These are phyloP conservation scores for Procavia capensis DNA, from an alignment of 2,113 vertebrate species.

Conservation along the genomic window DNA sequence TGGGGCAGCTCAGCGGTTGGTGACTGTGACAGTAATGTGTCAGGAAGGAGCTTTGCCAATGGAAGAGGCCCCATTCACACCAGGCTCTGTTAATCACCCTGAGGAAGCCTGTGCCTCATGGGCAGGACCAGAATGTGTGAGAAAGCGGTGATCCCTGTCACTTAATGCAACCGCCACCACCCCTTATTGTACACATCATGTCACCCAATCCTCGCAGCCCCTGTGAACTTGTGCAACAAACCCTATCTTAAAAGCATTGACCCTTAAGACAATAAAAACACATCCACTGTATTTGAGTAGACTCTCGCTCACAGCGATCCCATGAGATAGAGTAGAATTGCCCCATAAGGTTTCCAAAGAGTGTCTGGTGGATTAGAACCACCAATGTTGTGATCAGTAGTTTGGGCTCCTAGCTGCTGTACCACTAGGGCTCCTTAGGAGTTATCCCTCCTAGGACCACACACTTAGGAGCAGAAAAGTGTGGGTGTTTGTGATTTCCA, in stretches of 20 bases:
- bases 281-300: too few relatives aligned
- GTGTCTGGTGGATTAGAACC: too few relatives aligned
- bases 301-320: too few relatives aligned
- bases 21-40: fast-evolving
- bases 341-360: too few relatives aligned
- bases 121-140: fast-evolving
- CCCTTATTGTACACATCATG: fast-evolving
- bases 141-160: fast-evolving
- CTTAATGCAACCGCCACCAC: fast-evolving
- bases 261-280: neutral
- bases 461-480: fast-evolving
- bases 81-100: fast-evolving
- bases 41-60: fast-evolving
- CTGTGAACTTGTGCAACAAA: fast-evolving
- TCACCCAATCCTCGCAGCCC: fast-evolving
- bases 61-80: fast-evolving
- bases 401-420: too few relatives aligned
- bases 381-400: too few relatives aligned
- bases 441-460: fast-evolving
- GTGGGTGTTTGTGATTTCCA: fast-evolving
- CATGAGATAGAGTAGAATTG: too few relatives aligned
- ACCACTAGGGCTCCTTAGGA: too few relatives aligned
- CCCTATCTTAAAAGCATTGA: neutral
- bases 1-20: neutral
- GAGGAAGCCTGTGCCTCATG: fast-evolving